Conservation (phyloP, 2,888 invertebrate genomes). For the Pristionchus entomophagus region DNA sequence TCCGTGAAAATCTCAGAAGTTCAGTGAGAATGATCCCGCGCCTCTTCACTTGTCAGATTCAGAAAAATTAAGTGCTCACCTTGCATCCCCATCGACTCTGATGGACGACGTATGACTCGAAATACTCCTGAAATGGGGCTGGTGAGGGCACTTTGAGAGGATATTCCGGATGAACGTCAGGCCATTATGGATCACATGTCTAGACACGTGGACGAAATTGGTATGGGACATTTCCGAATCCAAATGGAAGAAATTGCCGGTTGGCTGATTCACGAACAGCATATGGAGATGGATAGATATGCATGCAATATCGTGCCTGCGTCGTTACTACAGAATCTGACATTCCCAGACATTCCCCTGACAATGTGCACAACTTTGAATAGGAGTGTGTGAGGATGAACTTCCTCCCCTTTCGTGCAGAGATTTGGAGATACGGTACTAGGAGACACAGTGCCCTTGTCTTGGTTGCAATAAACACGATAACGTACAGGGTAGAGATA, state of each 20-base stretch:
- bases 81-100: conserved; percentile 30
- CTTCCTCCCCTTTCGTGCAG: no score
- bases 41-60: no score
- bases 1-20: no score
- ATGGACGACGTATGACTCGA: conserved; percentile 21
- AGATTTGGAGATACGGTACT: no score
- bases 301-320: conserved; percentile 23
- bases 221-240: background rate
- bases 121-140: background rate
- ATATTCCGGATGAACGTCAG: background rate
- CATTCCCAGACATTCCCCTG: background rate
- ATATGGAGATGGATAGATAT: background rate
- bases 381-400: background rate
- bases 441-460: no score
- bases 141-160: background rate
- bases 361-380: background rate
- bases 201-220: background rate
- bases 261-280: background rate
- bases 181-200: background rate
- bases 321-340: no score
- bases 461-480: no score
- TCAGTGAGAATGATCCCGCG: background rate
- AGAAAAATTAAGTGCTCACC: background rate
- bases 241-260: background rate
- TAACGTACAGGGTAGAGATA: conserved; percentile 28